Evolutionary conservation across 1,140 invertebrate genomes (phyloP).

Genomic region (Cydia splendana): DNA sequence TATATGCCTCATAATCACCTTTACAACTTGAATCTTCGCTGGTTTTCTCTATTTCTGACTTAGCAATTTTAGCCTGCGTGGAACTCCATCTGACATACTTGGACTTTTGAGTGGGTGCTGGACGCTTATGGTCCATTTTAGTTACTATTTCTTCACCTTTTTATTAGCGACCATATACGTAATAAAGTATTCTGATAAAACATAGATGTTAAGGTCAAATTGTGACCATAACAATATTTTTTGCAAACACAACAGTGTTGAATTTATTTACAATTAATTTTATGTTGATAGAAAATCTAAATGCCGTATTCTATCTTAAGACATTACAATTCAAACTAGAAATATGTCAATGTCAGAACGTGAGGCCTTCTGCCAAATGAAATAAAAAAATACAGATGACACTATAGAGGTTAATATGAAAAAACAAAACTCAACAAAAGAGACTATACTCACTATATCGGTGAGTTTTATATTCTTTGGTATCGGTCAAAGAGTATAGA

Average conservation of each 20-base stretch:
- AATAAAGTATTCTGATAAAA: not conserved
- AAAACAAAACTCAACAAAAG: too few species aligned
- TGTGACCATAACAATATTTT: not conserved
- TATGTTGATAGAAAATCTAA: not conserved
- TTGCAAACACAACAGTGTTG: not conserved
- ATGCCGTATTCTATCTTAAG: not conserved
- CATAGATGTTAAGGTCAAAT: not conserved
- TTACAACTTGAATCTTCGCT: not conserved
- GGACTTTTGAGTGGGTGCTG: not conserved
- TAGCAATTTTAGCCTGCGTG: not conserved
- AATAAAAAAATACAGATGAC: too few species aligned
- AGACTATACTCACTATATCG: too few species aligned
- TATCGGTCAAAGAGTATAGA: too few species aligned
- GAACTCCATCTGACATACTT: not conserved
- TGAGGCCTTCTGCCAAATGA: too few species aligned
- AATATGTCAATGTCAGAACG: not conserved
- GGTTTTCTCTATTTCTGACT: not conserved
- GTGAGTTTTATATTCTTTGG: too few species aligned
- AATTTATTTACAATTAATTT: slow-evolving; percentile 4
- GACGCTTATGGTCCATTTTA: not conserved
- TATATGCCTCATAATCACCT: not conserved
- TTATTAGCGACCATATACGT: not conserved
- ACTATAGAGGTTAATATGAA: not conserved
- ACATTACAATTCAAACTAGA: slow-evolving; percentile 6
- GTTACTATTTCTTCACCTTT: not conserved